Percentiles rank a stretch among this genome's conserved stretches.
Conservation (phyloP, 2,113 vertebrate species). For the Gymnogyps californianus region DNA sequence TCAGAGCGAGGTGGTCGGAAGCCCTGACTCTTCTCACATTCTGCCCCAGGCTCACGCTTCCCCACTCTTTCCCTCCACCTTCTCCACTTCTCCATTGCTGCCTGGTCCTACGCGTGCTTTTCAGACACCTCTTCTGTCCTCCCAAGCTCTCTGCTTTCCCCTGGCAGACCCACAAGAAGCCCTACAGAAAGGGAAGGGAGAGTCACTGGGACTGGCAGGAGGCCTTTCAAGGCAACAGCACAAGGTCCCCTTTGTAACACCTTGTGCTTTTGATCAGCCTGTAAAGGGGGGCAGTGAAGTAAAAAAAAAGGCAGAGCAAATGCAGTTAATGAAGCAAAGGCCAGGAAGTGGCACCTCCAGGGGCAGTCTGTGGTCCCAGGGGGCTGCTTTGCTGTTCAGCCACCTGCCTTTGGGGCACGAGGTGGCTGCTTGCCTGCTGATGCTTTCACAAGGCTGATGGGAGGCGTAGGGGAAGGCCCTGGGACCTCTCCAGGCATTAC, state of each 20-base stretch:
- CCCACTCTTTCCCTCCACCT: background rate
- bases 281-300: background rate
- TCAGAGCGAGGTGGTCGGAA: background rate
- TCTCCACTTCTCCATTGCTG: background rate
- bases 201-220: background rate
- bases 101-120: background rate
- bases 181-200: background rate
- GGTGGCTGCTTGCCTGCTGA: background rate
- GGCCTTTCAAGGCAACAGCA: background rate
- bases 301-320: background rate
- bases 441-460: background rate
- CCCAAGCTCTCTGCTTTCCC: background rate
- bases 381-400: background rate
- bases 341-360: background rate
- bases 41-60: background rate
- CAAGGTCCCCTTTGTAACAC: background rate
- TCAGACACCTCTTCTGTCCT: background rate
- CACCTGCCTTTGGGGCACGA: background rate
- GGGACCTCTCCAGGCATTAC: background rate
- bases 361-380: background rate
- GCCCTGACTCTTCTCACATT: background rate
- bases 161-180: background rate
- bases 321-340: background rate
- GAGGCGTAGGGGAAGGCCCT: background rate
- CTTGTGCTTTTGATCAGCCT: background rate